These are phyloP conservation scores for Choristoneura rosaceana DNA, from an alignment of 2,888 invertebrate species.

Conservation along the genomic window DNA sequence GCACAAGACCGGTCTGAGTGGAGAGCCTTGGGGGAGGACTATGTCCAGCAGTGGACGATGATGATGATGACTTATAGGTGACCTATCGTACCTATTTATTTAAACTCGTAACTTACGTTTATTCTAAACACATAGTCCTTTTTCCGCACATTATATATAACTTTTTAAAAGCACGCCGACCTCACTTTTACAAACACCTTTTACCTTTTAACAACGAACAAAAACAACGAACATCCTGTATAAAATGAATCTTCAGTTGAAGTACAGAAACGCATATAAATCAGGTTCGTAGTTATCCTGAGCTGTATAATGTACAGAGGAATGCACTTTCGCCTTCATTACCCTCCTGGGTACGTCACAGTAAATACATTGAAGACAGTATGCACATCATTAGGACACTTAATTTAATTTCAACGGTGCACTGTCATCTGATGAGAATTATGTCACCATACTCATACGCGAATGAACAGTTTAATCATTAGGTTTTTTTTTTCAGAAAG, in stretches of 20 bases:
- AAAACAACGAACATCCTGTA: not conserved
- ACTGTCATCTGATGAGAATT: no score
- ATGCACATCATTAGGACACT: not conserved
- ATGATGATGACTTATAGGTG: no score
- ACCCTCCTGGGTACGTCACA: slow-evolving; percentile 52
- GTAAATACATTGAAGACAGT: slow-evolving; percentile 17
- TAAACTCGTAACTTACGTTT: not conserved
- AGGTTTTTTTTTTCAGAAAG: no score
- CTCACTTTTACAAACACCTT: not conserved
- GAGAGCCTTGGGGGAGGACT: no score
- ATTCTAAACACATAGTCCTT: no score
- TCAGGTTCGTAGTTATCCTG: slow-evolving; percentile 30
- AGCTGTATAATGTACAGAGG: slow-evolving; percentile 59
- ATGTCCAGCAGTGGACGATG: no score
- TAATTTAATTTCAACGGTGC: no score
- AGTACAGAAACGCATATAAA: slow-evolving; percentile 24
- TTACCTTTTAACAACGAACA: slow-evolving; percentile 1
- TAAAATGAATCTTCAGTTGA: not conserved
- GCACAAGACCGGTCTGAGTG: no score
- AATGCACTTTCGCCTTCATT: slow-evolving; percentile 73
- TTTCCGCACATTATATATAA: not conserved
- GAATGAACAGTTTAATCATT: no score
- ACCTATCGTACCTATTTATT: no score
- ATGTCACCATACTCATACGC: no score
- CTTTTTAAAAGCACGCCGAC: not conserved